Base-by-base conservation (phyloP, 2,113 vertebrate genomes). In the Rhegmatorhina hoffmannsi region DNA sequence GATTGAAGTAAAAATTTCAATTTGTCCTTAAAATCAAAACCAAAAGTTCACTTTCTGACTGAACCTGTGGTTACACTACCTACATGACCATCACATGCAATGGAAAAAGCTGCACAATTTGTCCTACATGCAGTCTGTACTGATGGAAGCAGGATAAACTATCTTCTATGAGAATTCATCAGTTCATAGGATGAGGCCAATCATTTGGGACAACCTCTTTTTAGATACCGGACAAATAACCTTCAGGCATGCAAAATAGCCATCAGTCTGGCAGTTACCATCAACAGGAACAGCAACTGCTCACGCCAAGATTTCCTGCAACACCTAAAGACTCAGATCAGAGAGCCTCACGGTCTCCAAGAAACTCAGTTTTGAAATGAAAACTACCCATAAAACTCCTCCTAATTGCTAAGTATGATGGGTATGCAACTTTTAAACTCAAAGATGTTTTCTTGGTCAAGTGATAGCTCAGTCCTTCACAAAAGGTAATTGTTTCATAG, bases 111-210 rank as follows among this genome's bases (percentile, higher is more conserved):
- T 36, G 25, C 31, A 46, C 14, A 90, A 34, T 31, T 75, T 62
- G 38, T 92, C 53, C 53, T 47, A 31, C 10, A 38, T n/a, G 9
- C 14, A 79, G 9, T 72, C 43, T 91, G 19, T 72, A 86, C 29
- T 47, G 43, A 80, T 31, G 38, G 72, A 88, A 88, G 34, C 15
- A 69, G 87, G 47, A 59, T 11, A 46, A 89, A 95, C 19, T 5
- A 13, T n/a, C 13, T 73, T 90, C 63, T 83, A 34, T 8, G 52
- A 47, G 16, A 78, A 78, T 64, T 68, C 21, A 72, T 64, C 40
- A n/a, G n/a, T 74, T 96, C 81, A 46, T 24, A 84, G 76, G 36
- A 92, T n/a, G 46, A 94, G 38, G 52, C 13, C 44, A 91, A 36
- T 3, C n/a, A 72, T 78, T 84, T 77, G 38, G 56, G 62, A 53